Evolutionary conservation across 2,797 vertebrate species (phyloP).

Genomic region (Manis crassicaudata): DNA sequence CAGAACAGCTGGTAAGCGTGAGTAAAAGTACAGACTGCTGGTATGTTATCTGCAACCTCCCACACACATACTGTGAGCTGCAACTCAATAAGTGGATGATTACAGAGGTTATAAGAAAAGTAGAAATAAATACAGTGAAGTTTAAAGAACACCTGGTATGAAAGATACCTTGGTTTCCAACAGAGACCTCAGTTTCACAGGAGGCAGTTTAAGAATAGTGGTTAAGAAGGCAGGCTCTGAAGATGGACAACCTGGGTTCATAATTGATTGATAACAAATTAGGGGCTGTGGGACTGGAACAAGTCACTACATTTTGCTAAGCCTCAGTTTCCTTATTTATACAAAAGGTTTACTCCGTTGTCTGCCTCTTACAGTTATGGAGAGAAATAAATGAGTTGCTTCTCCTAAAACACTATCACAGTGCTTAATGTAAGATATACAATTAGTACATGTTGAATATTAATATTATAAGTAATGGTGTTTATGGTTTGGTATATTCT

Average conservation of each 20-base stretch:
- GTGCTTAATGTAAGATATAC: neutral
- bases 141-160: slow-evolving; percentile 73
- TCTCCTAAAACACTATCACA: neutral
- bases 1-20: slow-evolving; percentile 73
- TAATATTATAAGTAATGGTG: neutral
- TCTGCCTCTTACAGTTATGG: neutral
- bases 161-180: slow-evolving; percentile 68
- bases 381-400: neutral
- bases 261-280: neutral
- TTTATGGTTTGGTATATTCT: neutral
- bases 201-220: neutral
- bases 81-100: slow-evolving; percentile 78
- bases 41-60: slow-evolving; percentile 68
- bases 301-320: neutral
- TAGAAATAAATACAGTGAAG: slow-evolving; percentile 73
- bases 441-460: neutral
- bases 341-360: neutral
- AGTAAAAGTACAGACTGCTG: slow-evolving; percentile 32
- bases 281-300: neutral
- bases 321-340: neutral
- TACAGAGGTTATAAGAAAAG: slow-evolving; percentile 78
- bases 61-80: slow-evolving; percentile 67
- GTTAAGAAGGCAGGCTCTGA: neutral
- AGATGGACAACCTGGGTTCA: neutral
- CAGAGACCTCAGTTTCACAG: slow-evolving; percentile 28